Evolutionary conservation across 2,113 vertebrate species (phyloP).

Genomic region (Merops nubicus): DNA sequence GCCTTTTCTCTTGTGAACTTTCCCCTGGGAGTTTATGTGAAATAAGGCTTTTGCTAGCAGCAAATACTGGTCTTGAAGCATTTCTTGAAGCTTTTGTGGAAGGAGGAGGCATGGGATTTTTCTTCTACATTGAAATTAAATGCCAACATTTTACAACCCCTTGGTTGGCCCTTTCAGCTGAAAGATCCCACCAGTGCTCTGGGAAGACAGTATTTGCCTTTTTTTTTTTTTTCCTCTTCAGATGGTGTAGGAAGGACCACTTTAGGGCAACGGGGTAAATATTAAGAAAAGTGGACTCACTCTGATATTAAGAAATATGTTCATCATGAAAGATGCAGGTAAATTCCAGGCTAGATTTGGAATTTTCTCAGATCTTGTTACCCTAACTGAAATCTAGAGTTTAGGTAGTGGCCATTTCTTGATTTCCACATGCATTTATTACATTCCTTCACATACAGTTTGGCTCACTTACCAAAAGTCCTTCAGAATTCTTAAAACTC

Average conservation of each 20-base stretch:
- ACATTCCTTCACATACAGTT: background rate
- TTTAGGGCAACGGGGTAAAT: background rate
- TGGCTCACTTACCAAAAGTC: background rate
- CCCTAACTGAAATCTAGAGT: background rate
- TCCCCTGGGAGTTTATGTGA: background rate
- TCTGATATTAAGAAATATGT: background rate
- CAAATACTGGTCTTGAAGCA: background rate
- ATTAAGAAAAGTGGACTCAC: background rate
- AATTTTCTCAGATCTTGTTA: background rate
- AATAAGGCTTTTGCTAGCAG: slow-evolving; percentile 4
- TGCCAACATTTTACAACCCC: background rate
- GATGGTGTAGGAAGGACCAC: background rate
- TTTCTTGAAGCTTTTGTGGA: background rate
- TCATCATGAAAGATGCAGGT: background rate
- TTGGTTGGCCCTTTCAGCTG: background rate
- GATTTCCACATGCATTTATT: background rate
- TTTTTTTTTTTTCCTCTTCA: background rate
- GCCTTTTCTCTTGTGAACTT: background rate
- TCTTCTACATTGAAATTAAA: background rate
- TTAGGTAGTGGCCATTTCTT: background rate
- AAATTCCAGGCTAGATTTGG: background rate
- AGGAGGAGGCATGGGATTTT: background rate
- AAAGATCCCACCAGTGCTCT: background rate
- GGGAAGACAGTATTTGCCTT: background rate
- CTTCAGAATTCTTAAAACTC: background rate